Conservation (phyloP, 2,113 vertebrate genomes). For the Vidua chalybeata region DNA sequence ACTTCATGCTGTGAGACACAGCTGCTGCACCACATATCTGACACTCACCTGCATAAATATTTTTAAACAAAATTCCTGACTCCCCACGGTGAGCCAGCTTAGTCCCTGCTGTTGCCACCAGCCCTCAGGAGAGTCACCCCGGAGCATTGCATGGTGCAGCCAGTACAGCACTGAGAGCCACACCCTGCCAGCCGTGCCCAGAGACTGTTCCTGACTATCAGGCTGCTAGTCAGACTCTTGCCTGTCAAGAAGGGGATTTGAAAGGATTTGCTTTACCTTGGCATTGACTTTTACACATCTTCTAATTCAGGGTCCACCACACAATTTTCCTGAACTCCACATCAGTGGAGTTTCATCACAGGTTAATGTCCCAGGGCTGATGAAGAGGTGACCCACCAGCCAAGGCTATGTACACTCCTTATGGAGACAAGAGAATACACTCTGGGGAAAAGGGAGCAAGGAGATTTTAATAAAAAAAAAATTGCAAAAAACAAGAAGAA, state of each 20-base stretch:
- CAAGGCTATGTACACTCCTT: background rate
- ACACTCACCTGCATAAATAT: rapidly evolving
- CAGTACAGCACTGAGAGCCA: background rate
- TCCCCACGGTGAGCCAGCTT: background rate
- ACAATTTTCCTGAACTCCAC: background rate
- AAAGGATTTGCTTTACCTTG: background rate
- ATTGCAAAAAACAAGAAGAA: background rate
- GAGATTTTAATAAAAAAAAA: background rate
- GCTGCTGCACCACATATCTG: background rate
- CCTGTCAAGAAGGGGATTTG: background rate
- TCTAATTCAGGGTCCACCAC: background rate
- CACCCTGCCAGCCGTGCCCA: background rate
- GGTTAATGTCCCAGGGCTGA: background rate
- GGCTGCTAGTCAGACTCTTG: background rate
- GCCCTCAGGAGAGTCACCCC: background rate
- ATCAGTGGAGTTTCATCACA: background rate
- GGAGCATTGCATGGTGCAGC: background rate
- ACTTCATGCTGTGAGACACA: background rate
- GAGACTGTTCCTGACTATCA: background rate
- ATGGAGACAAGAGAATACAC: background rate
- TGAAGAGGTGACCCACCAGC: background rate
- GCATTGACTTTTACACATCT: background rate
- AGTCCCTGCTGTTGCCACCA: background rate
- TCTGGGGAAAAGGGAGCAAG: background rate
- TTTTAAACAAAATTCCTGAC: background rate